A percentile compares a stretch with the other conserved stretches of the same genome.
Conservation (phyloP, 2,113 vertebrate species). For the Sporophila hypoxantha region DNA sequence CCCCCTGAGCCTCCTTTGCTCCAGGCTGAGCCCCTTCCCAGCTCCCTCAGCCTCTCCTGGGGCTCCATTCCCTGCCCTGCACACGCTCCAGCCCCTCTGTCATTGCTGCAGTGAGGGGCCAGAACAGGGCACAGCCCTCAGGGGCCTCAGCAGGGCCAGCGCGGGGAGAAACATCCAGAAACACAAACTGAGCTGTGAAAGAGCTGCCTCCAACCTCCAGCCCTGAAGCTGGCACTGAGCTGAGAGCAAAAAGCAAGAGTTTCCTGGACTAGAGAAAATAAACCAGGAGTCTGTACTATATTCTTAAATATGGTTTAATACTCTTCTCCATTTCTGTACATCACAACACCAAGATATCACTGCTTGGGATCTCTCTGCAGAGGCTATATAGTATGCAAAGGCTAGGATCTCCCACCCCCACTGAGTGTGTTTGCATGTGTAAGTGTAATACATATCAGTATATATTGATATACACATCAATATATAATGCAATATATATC, state of each 20-base stretch:
- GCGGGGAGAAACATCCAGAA: neutral
- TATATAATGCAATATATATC: conserved; percentile 86
- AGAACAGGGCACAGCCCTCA: neutral
- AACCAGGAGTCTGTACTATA: conserved; percentile 71
- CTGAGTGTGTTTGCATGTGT: conserved; percentile 72
- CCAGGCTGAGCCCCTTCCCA: neutral
- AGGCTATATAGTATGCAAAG: conserved; percentile 79
- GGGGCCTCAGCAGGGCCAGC: neutral
- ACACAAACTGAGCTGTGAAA: neutral
- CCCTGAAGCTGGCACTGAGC: neutral
- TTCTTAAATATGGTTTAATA: conserved; percentile 90
- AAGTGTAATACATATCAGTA: conserved; percentile 82
- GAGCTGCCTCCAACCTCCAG: neutral
- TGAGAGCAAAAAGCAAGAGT: neutral
- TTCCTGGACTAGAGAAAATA: neutral
- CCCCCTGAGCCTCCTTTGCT: neutral
- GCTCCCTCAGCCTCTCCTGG: neutral
- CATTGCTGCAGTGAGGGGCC: neutral
- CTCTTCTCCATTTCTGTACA: conserved; percentile 89
- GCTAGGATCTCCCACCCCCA: conserved; percentile 70
- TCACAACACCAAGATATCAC: conserved; percentile 86
- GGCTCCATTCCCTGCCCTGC: neutral
- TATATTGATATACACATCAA: conserved; percentile 85
- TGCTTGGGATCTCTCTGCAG: conserved; percentile 82
- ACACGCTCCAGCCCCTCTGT: neutral